These are phyloP conservation scores for Priapulus caudatus DNA, from an alignment of 2,888 invertebrate species.

Conservation along the genomic window DNA sequence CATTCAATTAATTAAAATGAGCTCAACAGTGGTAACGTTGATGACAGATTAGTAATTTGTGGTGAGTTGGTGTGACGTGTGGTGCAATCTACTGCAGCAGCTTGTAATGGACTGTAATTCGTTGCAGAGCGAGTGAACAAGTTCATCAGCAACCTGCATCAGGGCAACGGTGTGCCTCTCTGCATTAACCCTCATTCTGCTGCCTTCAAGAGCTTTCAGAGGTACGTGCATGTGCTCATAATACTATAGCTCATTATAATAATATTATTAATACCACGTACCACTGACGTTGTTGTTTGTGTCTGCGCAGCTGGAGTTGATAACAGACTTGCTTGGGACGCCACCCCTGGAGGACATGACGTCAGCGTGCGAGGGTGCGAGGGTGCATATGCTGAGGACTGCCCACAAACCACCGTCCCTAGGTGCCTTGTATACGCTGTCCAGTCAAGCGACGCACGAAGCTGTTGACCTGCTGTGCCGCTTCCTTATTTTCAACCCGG, in stretches of 20 bases:
- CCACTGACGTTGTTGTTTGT: too few relatives aligned
- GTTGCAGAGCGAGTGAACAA: neutral
- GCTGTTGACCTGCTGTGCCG: constrained; percentile 37
- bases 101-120: too few relatives aligned
- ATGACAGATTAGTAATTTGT: too few relatives aligned
- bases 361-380: constrained; percentile 36
- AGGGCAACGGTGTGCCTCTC: neutral
- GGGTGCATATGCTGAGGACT: constrained; percentile 31
- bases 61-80: too few relatives aligned
- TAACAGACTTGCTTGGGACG: constrained; percentile 38
- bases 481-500: constrained; percentile 39
- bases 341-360: constrained; percentile 36
- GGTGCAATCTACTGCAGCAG: too few relatives aligned
- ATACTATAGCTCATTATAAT: too few relatives aligned
- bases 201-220: neutral
- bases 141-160: neutral
- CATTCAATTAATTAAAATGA: too few relatives aligned
- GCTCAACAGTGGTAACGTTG: too few relatives aligned
- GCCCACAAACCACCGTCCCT: constrained; percentile 29
- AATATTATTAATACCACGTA: too few relatives aligned
- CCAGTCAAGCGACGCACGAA: constrained; percentile 37
- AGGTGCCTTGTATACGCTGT: constrained; percentile 33
- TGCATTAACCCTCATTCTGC: constrained; percentile 1
- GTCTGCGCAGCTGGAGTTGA: constrained; percentile 39
- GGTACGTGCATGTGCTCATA: too few relatives aligned